phyloP scores from a whole-genome alignment of 2,888 invertebrate genomes.

The Ectemnius lituratus region DNA sequence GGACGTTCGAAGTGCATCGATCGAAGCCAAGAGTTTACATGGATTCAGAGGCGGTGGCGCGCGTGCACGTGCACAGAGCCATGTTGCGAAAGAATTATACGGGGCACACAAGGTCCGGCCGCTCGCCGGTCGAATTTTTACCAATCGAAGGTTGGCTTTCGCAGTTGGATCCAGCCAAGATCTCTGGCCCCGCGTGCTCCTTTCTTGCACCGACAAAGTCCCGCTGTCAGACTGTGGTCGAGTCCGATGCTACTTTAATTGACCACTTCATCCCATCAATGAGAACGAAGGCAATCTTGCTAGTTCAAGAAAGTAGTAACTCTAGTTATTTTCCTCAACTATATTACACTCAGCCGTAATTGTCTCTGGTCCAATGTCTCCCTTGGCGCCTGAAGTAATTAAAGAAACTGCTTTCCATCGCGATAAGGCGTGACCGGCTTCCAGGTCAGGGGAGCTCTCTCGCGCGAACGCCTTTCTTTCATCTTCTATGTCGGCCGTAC shows the following conservation, averaged over 20 bases:
- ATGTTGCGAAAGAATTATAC: constrained; percentile 67
- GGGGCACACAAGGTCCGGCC: constrained; percentile 69
- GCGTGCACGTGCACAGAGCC: constrained; percentile 39
- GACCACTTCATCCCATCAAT: background rate
- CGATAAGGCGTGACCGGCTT: constrained; percentile 7
- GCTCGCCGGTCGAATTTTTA: constrained; percentile 69
- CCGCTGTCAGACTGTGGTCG: constrained; percentile 47
- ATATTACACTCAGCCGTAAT: no score
- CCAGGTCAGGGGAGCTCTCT: background rate
- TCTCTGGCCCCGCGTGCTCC: constrained; percentile 42
- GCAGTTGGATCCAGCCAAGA: constrained; percentile 50
- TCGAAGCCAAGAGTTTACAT: constrained; percentile 42
- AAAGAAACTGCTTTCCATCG: background rate
- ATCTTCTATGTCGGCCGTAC: background rate
- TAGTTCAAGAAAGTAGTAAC: no score
- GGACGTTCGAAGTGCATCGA: background rate
- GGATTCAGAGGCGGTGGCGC: constrained; percentile 40
- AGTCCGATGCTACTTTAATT: constrained; percentile 17
- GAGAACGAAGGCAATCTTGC: no score
- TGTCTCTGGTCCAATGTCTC: no score
- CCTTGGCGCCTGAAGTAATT: background rate
- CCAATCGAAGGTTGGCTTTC: constrained; percentile 67
- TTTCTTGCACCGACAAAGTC: constrained; percentile 41
- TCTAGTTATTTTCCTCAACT: no score
- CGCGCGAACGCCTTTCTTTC: constrained; percentile 3